phyloP scores from a whole-genome alignment of 2,797 vertebrate species.

The Pangasius macronema region DNA sequence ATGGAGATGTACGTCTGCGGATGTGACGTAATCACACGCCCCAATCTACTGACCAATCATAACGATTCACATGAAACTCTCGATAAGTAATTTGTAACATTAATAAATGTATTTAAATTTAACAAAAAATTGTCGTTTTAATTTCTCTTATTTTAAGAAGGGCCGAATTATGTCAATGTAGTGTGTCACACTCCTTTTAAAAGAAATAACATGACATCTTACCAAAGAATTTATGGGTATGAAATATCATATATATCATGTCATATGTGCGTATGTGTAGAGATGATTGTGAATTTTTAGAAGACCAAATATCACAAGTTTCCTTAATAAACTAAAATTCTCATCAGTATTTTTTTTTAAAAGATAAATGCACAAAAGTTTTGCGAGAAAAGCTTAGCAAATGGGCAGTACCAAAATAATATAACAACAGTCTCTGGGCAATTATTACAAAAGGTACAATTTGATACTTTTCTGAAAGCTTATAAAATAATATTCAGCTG shows the following conservation, averaged over 20 bases:
- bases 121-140: not conserved
- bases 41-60: slow-evolving; percentile 71
- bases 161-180: not conserved
- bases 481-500: not conserved
- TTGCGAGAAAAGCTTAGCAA: too few species aligned
- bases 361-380: too few species aligned
- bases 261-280: not conserved
- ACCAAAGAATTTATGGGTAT: too few species aligned
- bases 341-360: too few species aligned
- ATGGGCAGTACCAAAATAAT: too few species aligned
- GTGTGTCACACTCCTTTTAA: not conserved
- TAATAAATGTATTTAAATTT: not conserved
- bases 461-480: not conserved
- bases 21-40: slow-evolving; percentile 54
- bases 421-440: too few species aligned
- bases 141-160: not conserved
- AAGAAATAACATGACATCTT: not conserved
- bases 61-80: not conserved
- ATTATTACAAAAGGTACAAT: too few species aligned
- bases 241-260: too few species aligned
- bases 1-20: not conserved
- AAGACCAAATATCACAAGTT: too few species aligned
- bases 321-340: too few species aligned
- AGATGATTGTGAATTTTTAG: not conserved
- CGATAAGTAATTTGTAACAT: too few species aligned